Conservation (phyloP, 1,140 invertebrate genomes). For the Euura saliciscinereae region DNA sequence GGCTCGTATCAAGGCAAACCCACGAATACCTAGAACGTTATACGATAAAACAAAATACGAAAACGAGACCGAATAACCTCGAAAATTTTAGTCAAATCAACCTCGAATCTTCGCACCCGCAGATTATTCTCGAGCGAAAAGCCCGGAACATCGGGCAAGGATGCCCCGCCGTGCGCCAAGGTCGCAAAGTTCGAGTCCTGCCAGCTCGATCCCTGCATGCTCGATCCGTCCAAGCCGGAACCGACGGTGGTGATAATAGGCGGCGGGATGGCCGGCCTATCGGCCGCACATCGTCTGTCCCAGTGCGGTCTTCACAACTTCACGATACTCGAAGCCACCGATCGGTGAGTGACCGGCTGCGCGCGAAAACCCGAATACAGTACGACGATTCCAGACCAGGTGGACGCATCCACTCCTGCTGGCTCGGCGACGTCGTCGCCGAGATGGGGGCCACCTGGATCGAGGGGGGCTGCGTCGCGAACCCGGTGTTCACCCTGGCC, state of each 20-base stretch:
- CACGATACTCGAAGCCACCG: constrained; percentile 74
- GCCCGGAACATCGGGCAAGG: constrained; percentile 21
- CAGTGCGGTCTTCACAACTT: constrained; percentile 74
- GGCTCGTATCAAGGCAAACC: constrained; percentile 34
- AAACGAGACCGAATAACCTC: not conserved
- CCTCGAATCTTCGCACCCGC: not conserved
- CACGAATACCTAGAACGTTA: not conserved
- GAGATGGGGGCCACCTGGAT: constrained; percentile 76
- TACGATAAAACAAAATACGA: not conserved
- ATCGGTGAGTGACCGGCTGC: constrained; percentile 61
- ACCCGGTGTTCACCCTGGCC: constrained; percentile 70
- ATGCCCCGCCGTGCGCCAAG: constrained; percentile 36
- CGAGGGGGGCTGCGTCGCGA: constrained; percentile 67
- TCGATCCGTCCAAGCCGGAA: constrained; percentile 65
- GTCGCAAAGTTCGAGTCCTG: constrained; percentile 39
- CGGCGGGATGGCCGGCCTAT: constrained; percentile 77
- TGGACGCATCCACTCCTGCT: constrained; percentile 76
- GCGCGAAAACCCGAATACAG: constrained; percentile 10
- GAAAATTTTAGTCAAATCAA: not conserved
- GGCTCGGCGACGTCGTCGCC: constrained; percentile 73
- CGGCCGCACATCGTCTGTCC: constrained; percentile 72
- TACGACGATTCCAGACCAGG: constrained; percentile 60
- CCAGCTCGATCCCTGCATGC: constrained; percentile 54
- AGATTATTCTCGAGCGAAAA: constrained; percentile 42
- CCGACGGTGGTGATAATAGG: constrained; percentile 76